Base-by-base conservation (phyloP, 2,113 vertebrate species). In the Cepphus grylle region DNA sequence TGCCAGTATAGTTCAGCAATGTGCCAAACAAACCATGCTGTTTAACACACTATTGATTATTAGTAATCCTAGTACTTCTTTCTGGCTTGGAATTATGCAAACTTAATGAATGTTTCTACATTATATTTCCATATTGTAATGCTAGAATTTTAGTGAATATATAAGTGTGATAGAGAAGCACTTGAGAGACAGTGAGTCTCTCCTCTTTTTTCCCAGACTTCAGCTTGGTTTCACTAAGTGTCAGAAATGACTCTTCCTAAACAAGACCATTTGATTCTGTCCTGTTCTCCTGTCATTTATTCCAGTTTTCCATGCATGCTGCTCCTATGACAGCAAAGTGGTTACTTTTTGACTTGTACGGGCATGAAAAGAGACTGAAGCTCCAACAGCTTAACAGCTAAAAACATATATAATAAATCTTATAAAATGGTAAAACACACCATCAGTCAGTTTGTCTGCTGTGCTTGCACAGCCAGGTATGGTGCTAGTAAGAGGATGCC, bases 271-370 rank as follows among this genome's bases (percentile, higher is more conserved):
- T 61, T 70, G 71, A 70, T 81, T 29, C 38, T 74, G 14, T 49
- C 22, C 70, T 61, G 6, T 61, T 94, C 21, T 83, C 27, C 62
- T 45, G 15, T 16, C 43, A 40, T 17, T 40, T 92, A 42, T 40
- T 92, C 52, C 56, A 40, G 6, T 79, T 92, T 87, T 81, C 65
- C 13, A 26, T 14, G 11, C 20, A 7, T 63, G 23, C 32, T 73
- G 30, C 11, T 96, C 42, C 40, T 93, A 3, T 9, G 29, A 59
- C 23, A 86, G 40, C 36, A 80, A 27, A 55, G 13, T 23, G 15
- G 6, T 65, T 26, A 40, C 22, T 55, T 66, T 83, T 62, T 49
- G 1, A 47, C 8, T 78, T 2, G 0, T 30, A 6, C 1, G 2
- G 10, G 5, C 1, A 1, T 74, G 36, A 89, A 80, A 62, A 71